Evolutionary conservation across 2,113 vertebrate species (phyloP), one percentile per base, ranked within the genome.

Genomic region (Austrofundulus limnaeus): DNA sequence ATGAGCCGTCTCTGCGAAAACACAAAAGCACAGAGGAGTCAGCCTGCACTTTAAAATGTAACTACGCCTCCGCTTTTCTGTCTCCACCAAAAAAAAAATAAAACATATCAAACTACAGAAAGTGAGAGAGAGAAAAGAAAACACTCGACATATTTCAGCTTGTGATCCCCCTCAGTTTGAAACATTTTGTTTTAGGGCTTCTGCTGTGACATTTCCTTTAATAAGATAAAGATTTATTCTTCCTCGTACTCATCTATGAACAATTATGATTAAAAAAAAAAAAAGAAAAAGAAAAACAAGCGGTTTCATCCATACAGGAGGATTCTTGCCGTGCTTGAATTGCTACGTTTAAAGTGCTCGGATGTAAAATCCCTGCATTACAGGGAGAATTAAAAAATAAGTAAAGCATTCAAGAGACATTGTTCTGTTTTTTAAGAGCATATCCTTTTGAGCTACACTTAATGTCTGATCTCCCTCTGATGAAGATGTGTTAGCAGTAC

Each of bases 391-490:
- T 17, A 9, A 16, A 61, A 74, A 78, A 34, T 34, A 10, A 34
- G 10, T 34, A 66, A 80, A 72, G 58, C 54, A 57, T 25, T 55
- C 49, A 53, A 61, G 41, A 76, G 47, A 64, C 74, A 77, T 77
- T 79, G 78, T 86, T 81, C 82, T 85, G 76, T 80, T 85, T 88
- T n/a, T 89, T 85, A 83, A 85, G 62, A 77, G 77, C 60, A 83
- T 77, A 89, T 87, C 87, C 88, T 86, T 90, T 83, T 90, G 89
- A 90, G 89, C 87, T 90, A 81, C 85, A 77, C 83, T 89, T 89
- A 90, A 87, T 70, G 89, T 84, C 80, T 90, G 83, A 90, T 89
- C 86, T n/a, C 87, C 87, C 85, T 87, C 75, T 82, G 87, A 88
- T 87, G 83, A 84, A 80, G 83, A 86, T 78, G 82, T 80, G 86